Conservation (phyloP, 2,113 vertebrate genomes). For the Pterocles orientalis region DNA sequence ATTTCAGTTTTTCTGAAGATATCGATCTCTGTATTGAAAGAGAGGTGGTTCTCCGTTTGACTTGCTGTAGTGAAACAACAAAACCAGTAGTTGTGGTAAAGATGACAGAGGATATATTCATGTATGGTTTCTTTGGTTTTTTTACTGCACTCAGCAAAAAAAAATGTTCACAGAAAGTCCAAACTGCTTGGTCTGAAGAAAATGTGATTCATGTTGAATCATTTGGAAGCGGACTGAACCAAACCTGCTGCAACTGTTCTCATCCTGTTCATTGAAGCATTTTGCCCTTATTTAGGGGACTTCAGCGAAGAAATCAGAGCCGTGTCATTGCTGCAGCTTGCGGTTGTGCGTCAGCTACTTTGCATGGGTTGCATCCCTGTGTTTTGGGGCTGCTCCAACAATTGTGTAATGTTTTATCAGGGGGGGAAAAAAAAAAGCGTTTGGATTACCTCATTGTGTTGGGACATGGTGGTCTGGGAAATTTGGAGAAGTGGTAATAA, state of each 20-base stretch:
- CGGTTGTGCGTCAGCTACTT: background rate
- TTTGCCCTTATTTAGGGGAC: background rate
- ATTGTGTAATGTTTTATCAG: background rate
- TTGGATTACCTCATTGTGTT: background rate
- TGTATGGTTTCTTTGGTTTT: background rate
- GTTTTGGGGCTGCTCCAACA: background rate
- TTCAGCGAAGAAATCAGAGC: background rate
- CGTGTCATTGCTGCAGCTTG: background rate
- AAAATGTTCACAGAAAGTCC: background rate
- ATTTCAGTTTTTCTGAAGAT: background rate
- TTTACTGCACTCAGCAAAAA: background rate
- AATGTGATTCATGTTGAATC: conserved; percentile 6
- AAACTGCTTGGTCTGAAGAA: background rate
- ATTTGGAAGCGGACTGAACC: background rate
- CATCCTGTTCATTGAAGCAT: background rate
- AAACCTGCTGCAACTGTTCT: background rate
- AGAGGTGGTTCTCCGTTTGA: background rate
- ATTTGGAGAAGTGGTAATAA: background rate
- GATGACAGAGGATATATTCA: background rate
- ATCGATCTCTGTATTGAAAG: background rate
- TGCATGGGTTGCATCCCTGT: background rate
- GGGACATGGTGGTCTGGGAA: background rate
- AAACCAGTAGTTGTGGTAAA: background rate
- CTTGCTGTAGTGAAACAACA: background rate
- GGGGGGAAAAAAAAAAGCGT: fast-evolving